Percentiles rank a stretch among this genome's conserved stretches.
Evolutionary conservation across 2,888 invertebrate genomes (phyloP).

Genomic region (Cheilosia vulpina): DNA sequence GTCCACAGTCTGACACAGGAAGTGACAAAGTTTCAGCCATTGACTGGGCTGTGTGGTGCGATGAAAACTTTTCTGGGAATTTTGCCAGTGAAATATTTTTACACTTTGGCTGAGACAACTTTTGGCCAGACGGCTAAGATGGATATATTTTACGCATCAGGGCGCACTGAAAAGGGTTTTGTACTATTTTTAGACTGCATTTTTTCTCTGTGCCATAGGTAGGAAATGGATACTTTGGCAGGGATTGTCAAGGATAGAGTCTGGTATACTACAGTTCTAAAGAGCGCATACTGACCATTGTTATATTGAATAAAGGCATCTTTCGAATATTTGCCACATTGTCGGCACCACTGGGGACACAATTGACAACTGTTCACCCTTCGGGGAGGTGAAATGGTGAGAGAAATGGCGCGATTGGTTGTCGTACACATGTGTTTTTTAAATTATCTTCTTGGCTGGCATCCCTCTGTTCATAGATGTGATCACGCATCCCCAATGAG

Average conservation of each 20-base stretch:
- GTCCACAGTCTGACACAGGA: constrained; percentile 34
- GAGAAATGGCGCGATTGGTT: too few relatives aligned
- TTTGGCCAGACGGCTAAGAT: constrained; percentile 24
- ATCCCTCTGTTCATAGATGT: too few relatives aligned
- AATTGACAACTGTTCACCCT: too few relatives aligned
- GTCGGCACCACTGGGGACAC: too few relatives aligned
- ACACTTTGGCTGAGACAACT: constrained; percentile 44
- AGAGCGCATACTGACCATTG: background rate
- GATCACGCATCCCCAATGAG: too few relatives aligned
- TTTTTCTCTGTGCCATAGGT: background rate
- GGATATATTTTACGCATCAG: constrained; percentile 50
- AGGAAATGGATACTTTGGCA: constrained; percentile 53
- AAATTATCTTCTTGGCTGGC: too few relatives aligned
- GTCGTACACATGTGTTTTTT: too few relatives aligned
- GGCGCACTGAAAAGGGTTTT: constrained; percentile 16
- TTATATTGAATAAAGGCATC: constrained; percentile 16
- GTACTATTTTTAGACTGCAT: background rate
- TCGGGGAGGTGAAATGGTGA: too few relatives aligned
- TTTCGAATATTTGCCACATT: background rate
- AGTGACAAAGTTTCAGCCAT: constrained; percentile 63
- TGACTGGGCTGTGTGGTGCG: constrained; percentile 39
- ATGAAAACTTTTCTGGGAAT: constrained; percentile 66
- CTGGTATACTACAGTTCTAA: constrained; percentile 1
- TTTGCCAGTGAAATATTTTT: constrained; percentile 67
- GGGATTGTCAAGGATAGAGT: constrained; percentile 16